phyloP scores from a whole-genome alignment of 2,797 vertebrate species.

The Garrulus glandarius region DNA sequence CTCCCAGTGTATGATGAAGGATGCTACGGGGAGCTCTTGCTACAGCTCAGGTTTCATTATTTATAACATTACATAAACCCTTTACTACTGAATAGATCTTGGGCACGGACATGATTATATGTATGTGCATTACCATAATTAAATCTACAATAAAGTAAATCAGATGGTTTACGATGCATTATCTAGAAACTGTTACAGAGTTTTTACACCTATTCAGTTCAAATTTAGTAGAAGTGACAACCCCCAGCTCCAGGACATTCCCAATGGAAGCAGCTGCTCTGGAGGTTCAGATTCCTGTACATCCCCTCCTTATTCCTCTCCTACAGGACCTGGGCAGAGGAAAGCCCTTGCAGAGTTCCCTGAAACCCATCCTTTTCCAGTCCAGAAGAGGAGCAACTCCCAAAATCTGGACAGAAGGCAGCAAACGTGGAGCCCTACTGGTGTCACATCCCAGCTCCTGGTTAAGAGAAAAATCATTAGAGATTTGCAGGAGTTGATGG shows the following conservation, averaged over 20 bases:
- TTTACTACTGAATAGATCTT: not conserved
- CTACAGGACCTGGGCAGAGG: not conserved
- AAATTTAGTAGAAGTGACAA: not conserved
- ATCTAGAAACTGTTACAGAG: rapidly evolving
- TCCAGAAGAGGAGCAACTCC: not conserved
- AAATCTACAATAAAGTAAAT: not conserved
- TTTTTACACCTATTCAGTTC: not conserved
- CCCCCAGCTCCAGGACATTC: not conserved
- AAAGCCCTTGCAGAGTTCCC: not conserved
- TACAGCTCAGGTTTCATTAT: not conserved
- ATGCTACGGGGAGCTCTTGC: not conserved
- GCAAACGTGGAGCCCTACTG: not conserved
- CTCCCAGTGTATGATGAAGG: not conserved
- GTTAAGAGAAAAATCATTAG: not conserved
- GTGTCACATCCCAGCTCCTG: not conserved
- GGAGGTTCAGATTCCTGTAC: not conserved
- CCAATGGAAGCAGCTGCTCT: not conserved
- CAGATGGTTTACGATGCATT: not conserved
- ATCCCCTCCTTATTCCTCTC: not conserved
- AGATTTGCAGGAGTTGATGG: not conserved
- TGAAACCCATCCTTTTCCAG: not conserved
- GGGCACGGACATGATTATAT: rapidly evolving
- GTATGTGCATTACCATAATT: not conserved
- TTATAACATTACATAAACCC: not conserved
- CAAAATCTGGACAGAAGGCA: not conserved